Conservation (phyloP, 1,140 invertebrate species). For the Drosophila mayri region DNA sequence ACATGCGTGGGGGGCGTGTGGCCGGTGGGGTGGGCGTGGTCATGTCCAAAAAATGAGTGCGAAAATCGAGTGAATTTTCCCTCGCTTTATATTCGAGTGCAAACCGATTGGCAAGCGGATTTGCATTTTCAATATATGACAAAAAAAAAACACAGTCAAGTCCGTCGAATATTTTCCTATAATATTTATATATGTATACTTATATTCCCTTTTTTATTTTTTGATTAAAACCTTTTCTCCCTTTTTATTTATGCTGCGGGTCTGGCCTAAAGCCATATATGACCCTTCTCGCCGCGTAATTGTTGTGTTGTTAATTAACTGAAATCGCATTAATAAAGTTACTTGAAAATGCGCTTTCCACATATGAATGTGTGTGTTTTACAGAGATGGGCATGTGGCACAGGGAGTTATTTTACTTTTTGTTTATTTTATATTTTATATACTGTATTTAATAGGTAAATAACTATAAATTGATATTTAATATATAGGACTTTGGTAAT, state of each 20-base stretch:
- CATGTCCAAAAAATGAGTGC: constrained; percentile 28
- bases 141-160: not conserved
- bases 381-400: constrained; percentile 17
- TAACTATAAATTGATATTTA: too few relatives aligned
- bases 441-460: too few relatives aligned
- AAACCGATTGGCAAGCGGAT: constrained; percentile 5
- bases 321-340: constrained; percentile 80
- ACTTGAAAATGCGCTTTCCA: constrained; percentile 51
- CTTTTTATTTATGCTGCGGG: not conserved
- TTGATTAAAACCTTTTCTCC: constrained; percentile 2
- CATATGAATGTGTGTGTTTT: constrained; percentile 23
- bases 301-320: constrained; percentile 79
- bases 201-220: not conserved
- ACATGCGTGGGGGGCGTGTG: constrained; percentile 51
- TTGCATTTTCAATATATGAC: not conserved
- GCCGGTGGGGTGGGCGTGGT: not conserved
- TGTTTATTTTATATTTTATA: not conserved
- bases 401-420: not conserved
- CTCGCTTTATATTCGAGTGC: not conserved
- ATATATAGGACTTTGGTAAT: too few relatives aligned
- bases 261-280: not conserved
- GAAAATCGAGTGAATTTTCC: constrained; percentile 20
- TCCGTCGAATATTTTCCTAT: too few relatives aligned
- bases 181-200: not conserved
- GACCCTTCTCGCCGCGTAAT: constrained; percentile 35